phyloP scores from a whole-genome alignment of 2,113 vertebrate species.

The Myrmophylax atrothorax region DNA sequence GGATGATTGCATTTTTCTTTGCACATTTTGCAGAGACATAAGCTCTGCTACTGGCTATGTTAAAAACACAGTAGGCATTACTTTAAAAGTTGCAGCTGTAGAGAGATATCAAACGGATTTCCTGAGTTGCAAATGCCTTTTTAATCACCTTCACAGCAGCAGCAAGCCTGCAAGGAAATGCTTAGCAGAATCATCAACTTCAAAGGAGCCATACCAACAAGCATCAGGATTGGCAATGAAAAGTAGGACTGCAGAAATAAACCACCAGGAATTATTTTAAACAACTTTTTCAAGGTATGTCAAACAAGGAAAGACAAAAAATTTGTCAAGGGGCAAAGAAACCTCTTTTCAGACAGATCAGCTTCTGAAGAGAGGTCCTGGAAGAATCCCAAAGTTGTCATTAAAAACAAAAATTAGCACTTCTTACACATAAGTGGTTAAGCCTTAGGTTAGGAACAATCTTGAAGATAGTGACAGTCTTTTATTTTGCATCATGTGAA shows the following conservation, averaged over 20 bases:
- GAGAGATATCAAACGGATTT: neutral
- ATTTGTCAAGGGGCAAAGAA: neutral
- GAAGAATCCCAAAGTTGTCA: neutral
- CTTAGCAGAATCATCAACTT: neutral
- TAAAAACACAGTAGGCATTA: neutral
- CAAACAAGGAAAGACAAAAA: neutral
- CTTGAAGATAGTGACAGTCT: neutral
- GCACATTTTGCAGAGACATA: neutral
- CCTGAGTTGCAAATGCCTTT: conserved; percentile 4
- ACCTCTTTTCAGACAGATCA: neutral
- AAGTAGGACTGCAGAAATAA: neutral
- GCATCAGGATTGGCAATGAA: neutral
- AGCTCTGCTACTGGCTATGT: neutral
- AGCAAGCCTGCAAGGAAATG: neutral
- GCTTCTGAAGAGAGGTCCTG: neutral
- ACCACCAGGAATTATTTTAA: neutral
- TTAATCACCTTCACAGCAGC: neutral
- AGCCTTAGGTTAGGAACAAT: neutral
- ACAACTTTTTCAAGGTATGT: neutral
- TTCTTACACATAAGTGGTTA: neutral
- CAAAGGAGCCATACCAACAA: neutral
- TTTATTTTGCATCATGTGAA: neutral
- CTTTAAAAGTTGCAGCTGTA: neutral
- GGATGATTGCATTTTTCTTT: neutral
- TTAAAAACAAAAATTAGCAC: neutral